phyloP scores from a whole-genome alignment of 2,888 invertebrate genomes.

The Erynnis tages region DNA sequence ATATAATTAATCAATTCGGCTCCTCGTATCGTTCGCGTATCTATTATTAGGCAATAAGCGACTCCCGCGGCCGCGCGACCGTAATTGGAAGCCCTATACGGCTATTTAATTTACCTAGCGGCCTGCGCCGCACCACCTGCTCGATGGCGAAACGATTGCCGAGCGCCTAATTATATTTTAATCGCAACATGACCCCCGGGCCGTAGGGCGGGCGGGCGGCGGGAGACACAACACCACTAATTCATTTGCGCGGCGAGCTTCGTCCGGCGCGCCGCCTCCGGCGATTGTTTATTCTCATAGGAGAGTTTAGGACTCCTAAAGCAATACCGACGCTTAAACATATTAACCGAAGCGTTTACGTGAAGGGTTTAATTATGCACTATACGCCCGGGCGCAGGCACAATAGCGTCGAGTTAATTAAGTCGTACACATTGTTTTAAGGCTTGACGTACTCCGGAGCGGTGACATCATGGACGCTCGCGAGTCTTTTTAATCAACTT shows the following conservation, averaged over 20 bases:
- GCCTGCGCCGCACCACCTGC: constrained; percentile 68
- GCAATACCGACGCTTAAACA: constrained; percentile 76
- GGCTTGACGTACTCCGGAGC: constrained; percentile 62
- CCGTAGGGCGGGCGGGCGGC: constrained; percentile 36
- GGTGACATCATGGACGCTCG: constrained; percentile 55
- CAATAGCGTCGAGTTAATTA: constrained; percentile 76
- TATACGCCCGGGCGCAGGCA: constrained; percentile 62
- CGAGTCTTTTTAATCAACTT: constrained; percentile 59
- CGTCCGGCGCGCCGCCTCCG: constrained; percentile 57
- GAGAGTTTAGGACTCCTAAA: constrained; percentile 78
- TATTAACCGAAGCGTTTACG: constrained; percentile 77
- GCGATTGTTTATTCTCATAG: constrained; percentile 76
- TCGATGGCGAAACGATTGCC: constrained; percentile 79
- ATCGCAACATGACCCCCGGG: constrained; percentile 66
- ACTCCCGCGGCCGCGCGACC: constrained; percentile 60
- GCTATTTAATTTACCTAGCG: constrained; percentile 77
- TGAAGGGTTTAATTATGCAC: constrained; percentile 76
- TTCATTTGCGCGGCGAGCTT: constrained; percentile 71
- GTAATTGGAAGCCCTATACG: constrained; percentile 75
- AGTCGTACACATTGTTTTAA: constrained; percentile 71
- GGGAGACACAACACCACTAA: constrained; percentile 62
- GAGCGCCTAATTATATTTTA: constrained; percentile 80
- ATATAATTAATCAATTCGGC: constrained; percentile 68
- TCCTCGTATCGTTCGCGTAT: constrained; percentile 57
- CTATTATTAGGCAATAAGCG: constrained; percentile 76